These are phyloP conservation scores for Lamprotornis superbus DNA, from an alignment of 2,113 vertebrate species.

Conservation along the genomic window DNA sequence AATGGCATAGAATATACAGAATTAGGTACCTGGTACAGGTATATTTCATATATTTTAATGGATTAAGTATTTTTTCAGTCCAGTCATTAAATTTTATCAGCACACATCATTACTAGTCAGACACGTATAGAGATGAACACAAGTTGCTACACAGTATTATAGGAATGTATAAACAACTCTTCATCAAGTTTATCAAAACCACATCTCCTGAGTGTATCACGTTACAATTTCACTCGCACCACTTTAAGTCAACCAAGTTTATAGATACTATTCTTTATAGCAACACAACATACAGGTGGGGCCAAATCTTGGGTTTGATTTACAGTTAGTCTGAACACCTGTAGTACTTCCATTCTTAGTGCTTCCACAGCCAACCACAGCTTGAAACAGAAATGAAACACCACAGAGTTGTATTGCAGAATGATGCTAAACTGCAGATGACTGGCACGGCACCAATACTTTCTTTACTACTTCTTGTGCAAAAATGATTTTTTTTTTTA, in stretches of 20 bases:
- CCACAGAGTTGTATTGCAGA: neutral
- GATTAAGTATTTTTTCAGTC: neutral
- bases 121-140: neutral
- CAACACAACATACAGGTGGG: neutral
- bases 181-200: neutral
- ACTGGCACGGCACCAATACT: neutral
- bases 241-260: neutral
- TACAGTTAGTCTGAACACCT: constrained; percentile 13
- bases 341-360: neutral
- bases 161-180: neutral
- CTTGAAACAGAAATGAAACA: constrained; percentile 25
- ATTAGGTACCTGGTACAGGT: neutral
- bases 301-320: neutral
- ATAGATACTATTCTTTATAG: neutral
- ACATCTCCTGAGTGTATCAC: neutral
- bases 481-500: constrained; percentile 38
- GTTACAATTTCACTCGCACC: neutral
- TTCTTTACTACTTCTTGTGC: neutral
- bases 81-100: neutral
- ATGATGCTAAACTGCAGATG: neutral
- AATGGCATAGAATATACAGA: neutral
- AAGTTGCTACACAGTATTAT: neutral
- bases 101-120: neutral
- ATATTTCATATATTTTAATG: neutral
- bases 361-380: constrained; percentile 1